Evolutionary conservation across 37 sponge, comb jelly and placozoan species (phyloP), one percentile per base, ranked within the genome.

Genomic region (Theonella swinhoei): DNA sequence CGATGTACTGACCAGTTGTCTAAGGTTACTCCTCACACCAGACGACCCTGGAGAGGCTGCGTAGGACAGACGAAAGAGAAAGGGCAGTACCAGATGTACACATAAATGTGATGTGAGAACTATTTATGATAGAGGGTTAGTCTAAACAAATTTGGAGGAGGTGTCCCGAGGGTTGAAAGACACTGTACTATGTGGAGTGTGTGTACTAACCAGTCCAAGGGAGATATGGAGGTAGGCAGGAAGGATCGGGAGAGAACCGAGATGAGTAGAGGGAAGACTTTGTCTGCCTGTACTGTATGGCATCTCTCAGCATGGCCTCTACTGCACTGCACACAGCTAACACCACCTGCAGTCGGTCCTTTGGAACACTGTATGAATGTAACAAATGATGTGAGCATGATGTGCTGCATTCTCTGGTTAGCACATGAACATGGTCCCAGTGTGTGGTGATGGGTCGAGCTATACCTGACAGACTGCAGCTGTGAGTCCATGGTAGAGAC

Each of bases 221-320:
- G 3, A 26, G 25, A 60, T 17, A 43, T 8, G 39, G 26, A 24
- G 76, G 28, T 9, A 36, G 43, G 33, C 11, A 20, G 39, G 28
- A 4, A 11, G 22, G 30, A 22, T 43, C 60, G 42, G 32, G 58
- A 54, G 42, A 4, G 32, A 14, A 4, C 14, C 4, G 26, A 75
- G 28, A 14, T n/a, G 29, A 26, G 58, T 83, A 82, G 14, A 82
- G 38, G 39, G 37, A 2, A 4, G 73, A 64, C 41, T 77, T 61
- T 14, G 77, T 39, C 62, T 82, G 77, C 1, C 89, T 83, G 25
- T 82, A 88, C 58, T 68, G 54, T 8, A 88, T 23, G 2, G 78
- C 83, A 9, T 88, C 77, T 9, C 72, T 41, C 11, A 88, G 41
- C 72, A 82, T 41, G 25, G 78, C 64, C 60, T 83, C 84, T 59